These are phyloP conservation scores for Meloidogyne hapla DNA, from an alignment of 1,140 invertebrate species.

Conservation along the genomic window DNA sequence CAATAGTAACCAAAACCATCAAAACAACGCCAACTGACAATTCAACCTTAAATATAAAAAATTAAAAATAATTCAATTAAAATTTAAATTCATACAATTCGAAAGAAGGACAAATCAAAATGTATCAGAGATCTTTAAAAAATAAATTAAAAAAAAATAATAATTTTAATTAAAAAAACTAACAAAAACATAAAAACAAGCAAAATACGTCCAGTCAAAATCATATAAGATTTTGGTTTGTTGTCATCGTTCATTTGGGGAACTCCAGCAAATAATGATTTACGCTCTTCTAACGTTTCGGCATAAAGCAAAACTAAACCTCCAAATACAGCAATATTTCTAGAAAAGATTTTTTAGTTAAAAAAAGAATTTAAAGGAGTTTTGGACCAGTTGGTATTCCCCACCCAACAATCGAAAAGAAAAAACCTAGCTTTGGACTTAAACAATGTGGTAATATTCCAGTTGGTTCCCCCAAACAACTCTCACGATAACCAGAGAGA, in stretches of 20 bases:
- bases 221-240: slow-evolving; percentile 94
- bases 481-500: no score
- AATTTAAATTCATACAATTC: slow-evolving; percentile 10
- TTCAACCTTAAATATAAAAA: slow-evolving; percentile 74
- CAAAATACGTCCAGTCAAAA: slow-evolving; percentile 88
- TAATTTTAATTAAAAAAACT: no score
- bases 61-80: background rate
- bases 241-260: slow-evolving; percentile 86
- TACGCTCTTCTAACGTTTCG: slow-evolving; percentile 74
- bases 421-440: no score
- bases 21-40: slow-evolving; percentile 87
- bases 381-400: no score
- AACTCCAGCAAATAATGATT: slow-evolving; percentile 92
- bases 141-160: slow-evolving; percentile 76
- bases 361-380: no score
- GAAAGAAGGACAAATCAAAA: slow-evolving; percentile 30
- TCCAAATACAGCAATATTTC: slow-evolving; percentile 92
- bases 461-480: no score
- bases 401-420: no score
- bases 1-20: slow-evolving; percentile 92
- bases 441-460: no score
- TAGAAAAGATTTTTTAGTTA: slow-evolving; percentile 50
- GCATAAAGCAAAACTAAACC: slow-evolving; percentile 88
- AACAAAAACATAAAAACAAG: slow-evolving; percentile 99
- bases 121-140: slow-evolving; percentile 29